A percentile compares a stretch with the other conserved stretches of the same genome.
These are phyloP conservation scores for Seriola quinqueradiata DNA, from an alignment of 2,113 vertebrate species.

Conservation along the genomic window DNA sequence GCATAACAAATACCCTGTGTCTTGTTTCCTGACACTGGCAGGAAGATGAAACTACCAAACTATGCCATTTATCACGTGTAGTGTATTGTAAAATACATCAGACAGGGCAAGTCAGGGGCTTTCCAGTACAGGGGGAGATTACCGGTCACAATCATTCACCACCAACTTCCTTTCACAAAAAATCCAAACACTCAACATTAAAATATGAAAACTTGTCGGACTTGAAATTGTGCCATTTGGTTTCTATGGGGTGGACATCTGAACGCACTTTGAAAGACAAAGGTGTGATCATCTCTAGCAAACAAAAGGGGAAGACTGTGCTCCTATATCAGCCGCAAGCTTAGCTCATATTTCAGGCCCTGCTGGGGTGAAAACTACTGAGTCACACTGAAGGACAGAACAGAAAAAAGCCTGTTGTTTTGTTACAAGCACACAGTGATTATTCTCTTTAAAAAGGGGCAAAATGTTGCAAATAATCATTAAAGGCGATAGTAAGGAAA, in stretches of 20 bases:
- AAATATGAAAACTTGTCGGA: background rate
- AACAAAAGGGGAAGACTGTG: conserved; percentile 51
- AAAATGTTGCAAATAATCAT: background rate
- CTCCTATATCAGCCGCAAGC: conserved; percentile 44
- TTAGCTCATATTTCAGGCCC: conserved; percentile 76
- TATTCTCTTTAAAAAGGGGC: background rate
- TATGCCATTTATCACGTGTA: background rate
- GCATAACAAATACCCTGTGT: background rate
- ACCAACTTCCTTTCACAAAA: conserved; percentile 50
- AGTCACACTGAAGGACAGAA: conserved; percentile 74
- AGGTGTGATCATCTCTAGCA: conserved; percentile 20
- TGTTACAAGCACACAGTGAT: background rate
- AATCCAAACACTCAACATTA: background rate
- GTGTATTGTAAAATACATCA: background rate
- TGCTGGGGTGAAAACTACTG: conserved; percentile 73
- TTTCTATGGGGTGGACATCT: background rate
- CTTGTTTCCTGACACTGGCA: background rate
- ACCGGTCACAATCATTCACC: conserved; percentile 34
- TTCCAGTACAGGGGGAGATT: conserved; percentile 56
- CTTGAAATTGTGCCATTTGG: background rate
- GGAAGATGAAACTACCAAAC: background rate
- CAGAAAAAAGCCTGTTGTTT: conserved; percentile 28
- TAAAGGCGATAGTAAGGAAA: background rate
- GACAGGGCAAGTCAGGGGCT: conserved; percentile 63
- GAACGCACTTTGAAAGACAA: background rate